Evolutionary conservation across 1,140 invertebrate genomes (phyloP), one percentile per base, ranked within the genome.

Genomic region (Papilio polyxenes): DNA sequence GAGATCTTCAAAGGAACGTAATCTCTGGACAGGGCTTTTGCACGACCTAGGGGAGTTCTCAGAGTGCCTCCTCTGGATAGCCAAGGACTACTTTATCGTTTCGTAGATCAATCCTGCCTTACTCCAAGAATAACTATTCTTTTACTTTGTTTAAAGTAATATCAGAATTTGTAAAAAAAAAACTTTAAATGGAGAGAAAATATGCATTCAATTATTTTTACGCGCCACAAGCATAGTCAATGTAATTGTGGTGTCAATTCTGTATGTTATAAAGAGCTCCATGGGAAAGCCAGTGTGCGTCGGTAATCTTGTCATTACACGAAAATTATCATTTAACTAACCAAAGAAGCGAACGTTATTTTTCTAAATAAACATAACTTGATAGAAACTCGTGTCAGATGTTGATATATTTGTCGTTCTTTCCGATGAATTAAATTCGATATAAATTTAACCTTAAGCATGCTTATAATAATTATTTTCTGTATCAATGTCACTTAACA

Each of bases 281-380:
- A 88, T 90, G 89, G 87, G 89, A 88, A 85, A 84, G 84, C 84
- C 81, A 84, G 89, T 89, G 90, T 90, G 89, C 90, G 88, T 81
- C 82, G 87, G 85, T 91, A 90, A 92, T 90, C 90, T 87, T 82
- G 83, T 85, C 90, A 92, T 93, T 92, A 92, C 90, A 89, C 88
- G 80, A 82, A 87, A 81, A 89, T 89, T 91, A 92, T 90, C 87
- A 89, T 86, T 77, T 80, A 82, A 75, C 82, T 82, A 82, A 87
- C 85, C 84, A 88, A 88, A 88, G 85, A 89, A 87, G 76, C 83
- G 82, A 79, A 85, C 85, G 89, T 91, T 89, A 87, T 87, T 89
- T 88, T 87, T 87, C 82, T 82, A 86, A 88, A 90, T 90, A 89
- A 88, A 88, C 87, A 85, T 89, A 92, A 91, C 91, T 92, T 89